Evolutionary conservation across 2,113 vertebrate genomes (phyloP).

Genomic region (Paramormyrops kingsleyae): DNA sequence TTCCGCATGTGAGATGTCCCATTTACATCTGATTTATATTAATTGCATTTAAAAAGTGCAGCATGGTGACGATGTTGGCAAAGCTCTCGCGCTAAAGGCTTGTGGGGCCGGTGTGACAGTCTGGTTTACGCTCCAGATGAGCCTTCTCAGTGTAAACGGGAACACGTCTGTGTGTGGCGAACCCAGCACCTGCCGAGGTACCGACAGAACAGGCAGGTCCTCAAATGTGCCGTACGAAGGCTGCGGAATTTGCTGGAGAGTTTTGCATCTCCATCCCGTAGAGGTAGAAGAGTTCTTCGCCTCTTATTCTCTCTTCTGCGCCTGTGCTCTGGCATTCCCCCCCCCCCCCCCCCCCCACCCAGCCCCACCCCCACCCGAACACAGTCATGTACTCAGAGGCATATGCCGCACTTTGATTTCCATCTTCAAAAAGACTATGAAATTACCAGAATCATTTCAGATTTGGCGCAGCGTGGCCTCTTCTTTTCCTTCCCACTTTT

Average conservation of each 20-base stretch:
- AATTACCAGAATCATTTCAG: conserved; percentile 39
- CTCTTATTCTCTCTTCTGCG: conserved; percentile 9
- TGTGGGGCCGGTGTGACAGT: background rate
- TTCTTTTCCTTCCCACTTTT: conserved; percentile 9
- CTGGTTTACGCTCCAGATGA: background rate
- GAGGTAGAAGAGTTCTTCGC: conserved; percentile 4
- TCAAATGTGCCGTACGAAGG: background rate
- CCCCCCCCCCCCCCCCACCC: conserved; percentile 8
- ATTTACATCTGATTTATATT: background rate
- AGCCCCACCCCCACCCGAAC: conserved; percentile 9
- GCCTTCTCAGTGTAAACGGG: background rate
- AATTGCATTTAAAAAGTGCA: background rate
- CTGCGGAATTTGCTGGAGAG: background rate
- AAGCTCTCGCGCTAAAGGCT: background rate
- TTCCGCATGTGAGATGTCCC: background rate
- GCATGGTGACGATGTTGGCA: background rate
- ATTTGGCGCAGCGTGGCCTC: conserved; percentile 28
- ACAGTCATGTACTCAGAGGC: conserved; percentile 4
- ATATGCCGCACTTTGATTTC: conserved; percentile 33
- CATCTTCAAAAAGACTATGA: conserved; percentile 35
- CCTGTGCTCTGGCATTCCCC: conserved; percentile 6
- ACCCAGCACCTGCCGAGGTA: background rate
- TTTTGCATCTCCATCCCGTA: conserved; percentile 11
- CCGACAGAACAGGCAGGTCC: background rate
- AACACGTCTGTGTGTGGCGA: background rate